These are phyloP conservation scores for Riptortus pedestris DNA, from an alignment of 1,140 invertebrate genomes.

Conservation along the genomic window DNA sequence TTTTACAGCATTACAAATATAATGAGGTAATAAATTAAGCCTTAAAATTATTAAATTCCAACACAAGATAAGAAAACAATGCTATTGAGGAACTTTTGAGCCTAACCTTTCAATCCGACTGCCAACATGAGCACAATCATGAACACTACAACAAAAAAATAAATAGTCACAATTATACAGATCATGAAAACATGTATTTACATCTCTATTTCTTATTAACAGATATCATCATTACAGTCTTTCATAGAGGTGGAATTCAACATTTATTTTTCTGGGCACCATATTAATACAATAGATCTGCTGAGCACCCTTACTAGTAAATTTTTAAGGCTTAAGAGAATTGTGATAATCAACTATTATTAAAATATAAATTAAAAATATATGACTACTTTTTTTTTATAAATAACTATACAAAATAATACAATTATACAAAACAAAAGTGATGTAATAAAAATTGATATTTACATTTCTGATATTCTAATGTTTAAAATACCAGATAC, in stretches of 20 bases:
- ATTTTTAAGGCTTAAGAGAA: constrained; percentile 1
- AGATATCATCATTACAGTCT: too few species aligned
- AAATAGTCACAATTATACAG: too few species aligned
- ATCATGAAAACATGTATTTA: too few species aligned
- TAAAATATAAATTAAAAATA: constrained; percentile 2
- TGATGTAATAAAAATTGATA: background rate
- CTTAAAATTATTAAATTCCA: constrained; percentile 13
- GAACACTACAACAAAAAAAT: too few species aligned
- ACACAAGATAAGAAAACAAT: constrained; percentile 14
- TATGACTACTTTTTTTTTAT: background rate
- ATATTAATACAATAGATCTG: too few species aligned
- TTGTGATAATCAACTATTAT: background rate
- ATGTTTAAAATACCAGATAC: too few species aligned
- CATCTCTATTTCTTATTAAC: too few species aligned
- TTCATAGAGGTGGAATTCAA: too few species aligned
- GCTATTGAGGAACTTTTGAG: constrained; percentile 15
- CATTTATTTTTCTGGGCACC: too few species aligned
- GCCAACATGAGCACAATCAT: too few species aligned
- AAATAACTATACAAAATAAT: background rate
- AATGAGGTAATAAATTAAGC: constrained; percentile 18
- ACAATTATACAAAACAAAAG: background rate
- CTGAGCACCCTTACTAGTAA: too few species aligned
- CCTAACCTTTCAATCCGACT: background rate
- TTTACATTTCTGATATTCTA: constrained; percentile 3
- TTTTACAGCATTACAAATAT: constrained; percentile 15